These are phyloP conservation scores for Venusia cambrica DNA, from an alignment of 2,888 invertebrate species.

Conservation along the genomic window DNA sequence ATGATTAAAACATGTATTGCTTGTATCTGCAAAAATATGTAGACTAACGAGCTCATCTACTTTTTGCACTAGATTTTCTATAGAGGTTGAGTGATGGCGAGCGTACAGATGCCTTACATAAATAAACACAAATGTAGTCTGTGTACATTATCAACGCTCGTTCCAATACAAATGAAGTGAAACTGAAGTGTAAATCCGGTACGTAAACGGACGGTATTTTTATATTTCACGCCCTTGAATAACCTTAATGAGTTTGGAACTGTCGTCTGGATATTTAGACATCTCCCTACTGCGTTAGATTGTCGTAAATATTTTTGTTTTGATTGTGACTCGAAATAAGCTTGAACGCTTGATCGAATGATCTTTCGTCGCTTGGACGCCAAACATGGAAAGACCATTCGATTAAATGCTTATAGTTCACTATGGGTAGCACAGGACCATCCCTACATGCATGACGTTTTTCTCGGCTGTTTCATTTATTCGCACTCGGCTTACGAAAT, in stretches of 20 bases:
- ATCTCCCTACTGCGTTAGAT: conserved; percentile 12
- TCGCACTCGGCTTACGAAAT: too few species aligned
- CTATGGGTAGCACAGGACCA: too few species aligned
- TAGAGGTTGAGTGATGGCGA: conserved; percentile 37
- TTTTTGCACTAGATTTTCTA: conserved; percentile 41
- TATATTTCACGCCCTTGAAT: conserved; percentile 31
- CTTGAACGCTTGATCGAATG: conserved; percentile 12
- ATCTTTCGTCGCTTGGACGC: too few species aligned
- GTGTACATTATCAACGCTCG: conserved; percentile 33
- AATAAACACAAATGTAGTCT: conserved; percentile 39
- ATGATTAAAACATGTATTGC: too few species aligned
- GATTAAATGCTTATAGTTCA: too few species aligned
- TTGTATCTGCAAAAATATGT: conserved; percentile 28
- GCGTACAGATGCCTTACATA: conserved; percentile 42
- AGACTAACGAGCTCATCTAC: conserved; percentile 49
- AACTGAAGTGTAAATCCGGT: conserved; percentile 21
- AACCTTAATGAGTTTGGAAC: conserved; percentile 25
- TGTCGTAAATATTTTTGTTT: conserved; percentile 19
- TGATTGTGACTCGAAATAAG: conserved; percentile 6
- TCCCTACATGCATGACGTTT: too few species aligned
- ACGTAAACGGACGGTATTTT: conserved; percentile 24
- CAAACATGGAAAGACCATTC: conserved; percentile 1
- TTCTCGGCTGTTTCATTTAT: too few species aligned
- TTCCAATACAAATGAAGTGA: conserved; percentile 23
- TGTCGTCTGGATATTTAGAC: conserved; percentile 25